Evolutionary conservation across 2,797 vertebrate genomes (phyloP).

Genomic region (Eupleurogrammus muticus): DNA sequence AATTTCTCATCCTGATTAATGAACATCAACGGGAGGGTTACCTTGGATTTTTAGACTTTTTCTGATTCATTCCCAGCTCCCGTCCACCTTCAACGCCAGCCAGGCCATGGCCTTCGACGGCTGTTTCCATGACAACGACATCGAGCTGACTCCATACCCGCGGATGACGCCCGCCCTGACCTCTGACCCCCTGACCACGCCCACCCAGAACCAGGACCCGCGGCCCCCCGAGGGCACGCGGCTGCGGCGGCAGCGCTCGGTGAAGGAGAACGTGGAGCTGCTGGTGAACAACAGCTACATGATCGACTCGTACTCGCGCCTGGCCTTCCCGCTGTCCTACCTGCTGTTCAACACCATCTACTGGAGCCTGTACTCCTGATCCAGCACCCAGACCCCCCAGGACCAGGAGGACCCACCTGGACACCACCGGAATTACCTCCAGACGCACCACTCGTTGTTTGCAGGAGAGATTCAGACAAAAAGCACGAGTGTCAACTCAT

Average conservation of each 20-base stretch:
- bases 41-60: too few species aligned
- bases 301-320: slow-evolving; percentile 92
- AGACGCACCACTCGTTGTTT: neutral
- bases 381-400: slow-evolving; percentile 28
- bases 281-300: slow-evolving; percentile 91
- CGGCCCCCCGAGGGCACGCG: slow-evolving; percentile 73
- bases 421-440: neutral
- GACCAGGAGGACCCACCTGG: slow-evolving; percentile 12
- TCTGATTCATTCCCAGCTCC: slow-evolving; percentile 75
- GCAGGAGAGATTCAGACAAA: slow-evolving; percentile 6
- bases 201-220: slow-evolving; percentile 43
- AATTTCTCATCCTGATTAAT: too few species aligned
- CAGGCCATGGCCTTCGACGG: slow-evolving; percentile 93
- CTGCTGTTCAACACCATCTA: slow-evolving; percentile 94
- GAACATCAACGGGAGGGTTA: too few species aligned
- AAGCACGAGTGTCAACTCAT: neutral
- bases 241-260: slow-evolving; percentile 84
- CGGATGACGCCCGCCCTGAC: slow-evolving; percentile 51
- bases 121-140: slow-evolving; percentile 88
- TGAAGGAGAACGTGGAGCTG: slow-evolving; percentile 85
- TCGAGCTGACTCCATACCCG: slow-evolving; percentile 83
- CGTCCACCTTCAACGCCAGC: slow-evolving; percentile 87
- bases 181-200: slow-evolving; percentile 51
- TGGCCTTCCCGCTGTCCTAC: slow-evolving; percentile 91
- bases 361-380: slow-evolving; percentile 91